phyloP scores from a whole-genome alignment of 1,140 invertebrate genomes.

The Brevipalpus yothersi region DNA sequence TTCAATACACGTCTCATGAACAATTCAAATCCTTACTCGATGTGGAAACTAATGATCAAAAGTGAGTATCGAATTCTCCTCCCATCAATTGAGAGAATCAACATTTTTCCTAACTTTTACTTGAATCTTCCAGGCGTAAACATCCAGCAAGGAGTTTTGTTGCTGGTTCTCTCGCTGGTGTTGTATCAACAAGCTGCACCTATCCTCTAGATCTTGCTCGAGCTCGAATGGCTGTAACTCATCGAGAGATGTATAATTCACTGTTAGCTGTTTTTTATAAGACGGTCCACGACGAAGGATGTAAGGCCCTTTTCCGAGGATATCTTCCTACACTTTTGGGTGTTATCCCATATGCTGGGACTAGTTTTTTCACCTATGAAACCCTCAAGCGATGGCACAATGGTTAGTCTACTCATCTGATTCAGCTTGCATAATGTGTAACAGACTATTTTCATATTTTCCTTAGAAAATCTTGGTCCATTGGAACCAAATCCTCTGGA shows the following conservation, averaged over 20 bases:
- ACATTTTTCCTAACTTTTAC: not conserved
- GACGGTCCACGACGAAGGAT: constrained; percentile 54
- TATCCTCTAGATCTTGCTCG: constrained; percentile 89
- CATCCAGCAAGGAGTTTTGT: constrained; percentile 34
- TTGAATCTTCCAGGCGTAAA: constrained; percentile 9
- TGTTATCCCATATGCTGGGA: constrained; percentile 87
- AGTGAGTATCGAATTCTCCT: constrained; percentile 1
- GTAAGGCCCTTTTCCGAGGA: constrained; percentile 52
- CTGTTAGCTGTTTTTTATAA: constrained; percentile 47
- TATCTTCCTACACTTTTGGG: constrained; percentile 73
- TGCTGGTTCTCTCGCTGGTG: constrained; percentile 73
- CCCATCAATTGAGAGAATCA: not conserved
- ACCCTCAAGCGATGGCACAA: constrained; percentile 38
- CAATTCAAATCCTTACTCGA: constrained; percentile 66
- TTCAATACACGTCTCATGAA: constrained; percentile 90
- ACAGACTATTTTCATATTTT: not conserved
- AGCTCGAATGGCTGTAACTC: constrained; percentile 89
- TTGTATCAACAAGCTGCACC: constrained; percentile 72
- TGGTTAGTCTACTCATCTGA: constrained; percentile 6
- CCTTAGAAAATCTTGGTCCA: constrained; percentile 7
- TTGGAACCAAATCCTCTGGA: constrained; percentile 15
- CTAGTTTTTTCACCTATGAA: constrained; percentile 92
- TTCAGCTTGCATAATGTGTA: not conserved
- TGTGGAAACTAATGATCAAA: constrained; percentile 26
- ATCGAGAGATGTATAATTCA: constrained; percentile 33